Conservation (phyloP, 1,140 invertebrate species). For the Platyscapa corneri region DNA sequence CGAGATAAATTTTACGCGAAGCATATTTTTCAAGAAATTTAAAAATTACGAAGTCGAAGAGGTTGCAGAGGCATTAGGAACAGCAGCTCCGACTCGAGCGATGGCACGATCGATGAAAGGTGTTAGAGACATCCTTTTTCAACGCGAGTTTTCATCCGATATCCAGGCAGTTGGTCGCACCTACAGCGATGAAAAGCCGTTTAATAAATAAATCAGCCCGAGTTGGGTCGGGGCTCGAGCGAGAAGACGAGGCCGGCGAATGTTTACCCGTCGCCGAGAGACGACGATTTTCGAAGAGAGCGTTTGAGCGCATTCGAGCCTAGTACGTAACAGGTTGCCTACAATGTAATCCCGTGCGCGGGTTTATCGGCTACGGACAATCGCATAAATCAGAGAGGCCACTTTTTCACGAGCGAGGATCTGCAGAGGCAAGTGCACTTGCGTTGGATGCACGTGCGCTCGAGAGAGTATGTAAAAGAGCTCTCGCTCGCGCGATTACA, state of each 20-base stretch:
- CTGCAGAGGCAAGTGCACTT: neutral
- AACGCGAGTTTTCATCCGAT: no score
- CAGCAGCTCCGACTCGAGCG: no score
- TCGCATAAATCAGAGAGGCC: neutral
- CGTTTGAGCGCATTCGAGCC: no score
- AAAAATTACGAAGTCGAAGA: no score
- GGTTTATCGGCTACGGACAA: neutral
- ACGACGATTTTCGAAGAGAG: neutral
- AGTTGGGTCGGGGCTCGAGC: no score
- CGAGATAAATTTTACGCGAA: no score
- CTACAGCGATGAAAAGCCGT: neutral
- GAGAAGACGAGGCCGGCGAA: no score
- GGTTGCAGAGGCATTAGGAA: no score
- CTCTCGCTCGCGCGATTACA: neutral
- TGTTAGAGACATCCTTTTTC: no score
- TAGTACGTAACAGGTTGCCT: neutral
- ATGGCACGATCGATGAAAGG: no score
- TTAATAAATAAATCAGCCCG: neutral
- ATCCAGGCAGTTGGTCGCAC: no score
- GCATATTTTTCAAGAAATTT: no score
- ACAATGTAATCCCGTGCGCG: neutral
- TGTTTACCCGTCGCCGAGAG: neutral
- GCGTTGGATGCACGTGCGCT: neutral
- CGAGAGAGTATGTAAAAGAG: neutral
- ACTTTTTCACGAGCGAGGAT: neutral